Conservation (phyloP, 1,140 invertebrate genomes). For the Brachionus plicatilis region DNA sequence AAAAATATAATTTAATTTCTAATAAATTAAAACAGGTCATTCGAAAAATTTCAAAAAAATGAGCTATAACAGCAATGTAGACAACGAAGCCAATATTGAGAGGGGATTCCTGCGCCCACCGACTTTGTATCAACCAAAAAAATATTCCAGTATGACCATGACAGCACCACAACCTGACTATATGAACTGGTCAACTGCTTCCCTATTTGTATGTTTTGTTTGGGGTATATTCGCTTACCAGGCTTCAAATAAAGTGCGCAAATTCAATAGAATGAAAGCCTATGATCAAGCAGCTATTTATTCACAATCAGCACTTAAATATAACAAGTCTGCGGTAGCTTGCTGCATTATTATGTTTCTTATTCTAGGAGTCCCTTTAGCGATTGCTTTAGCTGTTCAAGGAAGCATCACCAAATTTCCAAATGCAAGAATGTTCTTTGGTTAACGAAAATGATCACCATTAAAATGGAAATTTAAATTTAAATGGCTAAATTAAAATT, state of each 20-base stretch:
- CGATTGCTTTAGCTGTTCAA: constrained; percentile 24
- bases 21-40: background rate
- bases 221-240: constrained; percentile 35
- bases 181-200: constrained; percentile 32
- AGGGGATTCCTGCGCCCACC: background rate
- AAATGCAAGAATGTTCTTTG: constrained; percentile 31
- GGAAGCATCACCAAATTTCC: constrained; percentile 19
- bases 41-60: background rate
- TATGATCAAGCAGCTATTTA: constrained; percentile 23
- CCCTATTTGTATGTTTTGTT: constrained; percentile 24
- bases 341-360: constrained; percentile 2
- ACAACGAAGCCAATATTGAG: background rate
- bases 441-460: background rate
- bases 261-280: constrained; percentile 35
- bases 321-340: constrained; percentile 25
- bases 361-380: constrained; percentile 19
- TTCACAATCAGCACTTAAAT: background rate
- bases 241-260: constrained; percentile 27
- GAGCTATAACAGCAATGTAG: constrained; percentile 15
- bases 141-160: background rate
- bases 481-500: background rate
- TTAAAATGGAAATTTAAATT: background rate
- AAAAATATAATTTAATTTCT: background rate
- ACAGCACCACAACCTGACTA: constrained; percentile 21
- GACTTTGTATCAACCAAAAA: background rate